Conservation (phyloP, 53 echinoderm and acorn worm species). For the Actinopyga echinites region DNA sequence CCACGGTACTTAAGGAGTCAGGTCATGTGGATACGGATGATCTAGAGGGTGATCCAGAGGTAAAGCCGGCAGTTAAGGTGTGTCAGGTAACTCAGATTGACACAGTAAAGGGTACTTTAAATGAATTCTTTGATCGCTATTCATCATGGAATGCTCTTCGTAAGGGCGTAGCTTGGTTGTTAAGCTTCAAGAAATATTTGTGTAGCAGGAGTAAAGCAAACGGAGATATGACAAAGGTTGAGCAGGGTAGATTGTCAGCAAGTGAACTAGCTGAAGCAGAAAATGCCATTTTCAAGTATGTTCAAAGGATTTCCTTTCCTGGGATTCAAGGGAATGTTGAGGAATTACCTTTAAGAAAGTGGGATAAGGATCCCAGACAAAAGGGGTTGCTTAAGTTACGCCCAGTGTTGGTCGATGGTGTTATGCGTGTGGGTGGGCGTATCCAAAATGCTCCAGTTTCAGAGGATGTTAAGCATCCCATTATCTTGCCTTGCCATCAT, state of each 20-base stretch:
- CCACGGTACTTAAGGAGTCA: conserved; percentile 7
- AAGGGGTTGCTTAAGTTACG: conserved; percentile 25
- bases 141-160: conserved; percentile 39
- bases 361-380: neutral
- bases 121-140: conserved; percentile 24
- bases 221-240: neutral
- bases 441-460: conserved; percentile 18
- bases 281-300: conserved; percentile 37
- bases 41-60: conserved; percentile 45
- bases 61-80: conserved; percentile 36
- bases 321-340: neutral
- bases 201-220: neutral
- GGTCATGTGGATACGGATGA: conserved; percentile 4
- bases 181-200: conserved; percentile 28
- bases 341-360: conserved; percentile 6
- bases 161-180: conserved; percentile 59
- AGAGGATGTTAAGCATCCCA: conserved; percentile 42
- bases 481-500: conserved; percentile 42
- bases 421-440: conserved; percentile 54
- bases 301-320: conserved; percentile 52
- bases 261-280: conserved; percentile 44
- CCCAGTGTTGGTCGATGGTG: conserved; percentile 38
- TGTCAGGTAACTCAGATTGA: neutral
- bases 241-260: neutral
- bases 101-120: neutral